Evolutionary conservation across 2,113 vertebrate genomes (phyloP).

Genomic region (Nanorana parkeri): DNA sequence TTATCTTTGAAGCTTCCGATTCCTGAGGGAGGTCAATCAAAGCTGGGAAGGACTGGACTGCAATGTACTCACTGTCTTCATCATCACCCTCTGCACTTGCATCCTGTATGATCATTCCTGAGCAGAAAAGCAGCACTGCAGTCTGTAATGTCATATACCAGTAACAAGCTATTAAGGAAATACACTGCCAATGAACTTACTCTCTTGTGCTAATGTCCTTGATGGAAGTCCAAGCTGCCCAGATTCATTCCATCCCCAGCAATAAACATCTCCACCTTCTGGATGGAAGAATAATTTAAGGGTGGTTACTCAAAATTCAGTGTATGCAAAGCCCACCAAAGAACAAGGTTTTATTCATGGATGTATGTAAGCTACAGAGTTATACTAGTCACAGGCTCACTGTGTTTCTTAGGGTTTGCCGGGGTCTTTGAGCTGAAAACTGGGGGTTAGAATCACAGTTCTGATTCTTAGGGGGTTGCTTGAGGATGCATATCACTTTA

Average conservation of each 20-base stretch:
- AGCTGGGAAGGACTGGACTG: conserved; percentile 91
- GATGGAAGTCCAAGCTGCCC: conserved; percentile 91
- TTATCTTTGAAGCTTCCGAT: conserved; percentile 73
- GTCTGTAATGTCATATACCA: not conserved
- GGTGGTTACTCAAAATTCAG: not conserved
- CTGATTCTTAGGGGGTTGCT: no score
- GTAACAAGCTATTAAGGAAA: not conserved
- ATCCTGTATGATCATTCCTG: not conserved
- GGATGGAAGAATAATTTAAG: not conserved
- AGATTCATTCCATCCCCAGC: conserved; percentile 96
- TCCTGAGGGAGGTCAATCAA: conserved; percentile 82
- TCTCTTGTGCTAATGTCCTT: conserved; percentile 64
- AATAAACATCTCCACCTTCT: conserved; percentile 88
- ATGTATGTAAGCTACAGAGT: no score
- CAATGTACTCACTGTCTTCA: conserved; percentile 73
- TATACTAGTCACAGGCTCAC: no score
- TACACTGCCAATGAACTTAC: not conserved
- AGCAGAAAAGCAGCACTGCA: not conserved
- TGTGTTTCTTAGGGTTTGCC: no score
- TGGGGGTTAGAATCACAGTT: no score
- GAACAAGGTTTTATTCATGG: no score
- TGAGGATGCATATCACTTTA: no score
- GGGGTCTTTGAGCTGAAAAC: no score
- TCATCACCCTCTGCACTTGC: not conserved
- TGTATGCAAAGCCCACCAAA: no score